Percentiles rank a stretch among this genome's conserved stretches.
Evolutionary conservation across 2,888 invertebrate genomes (phyloP).

Genomic region (Phyllotreta striolata): DNA sequence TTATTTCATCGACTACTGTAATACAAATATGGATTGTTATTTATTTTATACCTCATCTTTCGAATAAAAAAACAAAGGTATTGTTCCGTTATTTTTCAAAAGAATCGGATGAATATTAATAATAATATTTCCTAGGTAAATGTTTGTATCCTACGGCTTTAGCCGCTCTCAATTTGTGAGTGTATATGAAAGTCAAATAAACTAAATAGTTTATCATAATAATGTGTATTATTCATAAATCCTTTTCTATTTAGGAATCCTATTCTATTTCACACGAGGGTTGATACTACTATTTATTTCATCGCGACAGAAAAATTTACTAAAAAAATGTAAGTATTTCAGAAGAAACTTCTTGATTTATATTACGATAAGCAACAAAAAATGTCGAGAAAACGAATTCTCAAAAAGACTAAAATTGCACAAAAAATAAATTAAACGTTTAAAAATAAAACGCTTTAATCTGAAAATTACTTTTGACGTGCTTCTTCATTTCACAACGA

Average conservation of each 20-base stretch:
- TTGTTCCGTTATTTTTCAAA: constrained; percentile 57
- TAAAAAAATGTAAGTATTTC: no score
- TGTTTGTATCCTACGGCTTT: constrained; percentile 65
- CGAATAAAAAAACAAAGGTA: constrained; percentile 27
- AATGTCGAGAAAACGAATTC: no score
- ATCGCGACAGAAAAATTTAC: not conserved
- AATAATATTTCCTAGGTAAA: constrained; percentile 65
- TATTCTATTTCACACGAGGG: constrained; percentile 12
- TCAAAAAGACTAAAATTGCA: no score
- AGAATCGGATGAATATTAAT: constrained; percentile 62
- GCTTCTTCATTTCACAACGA: no score
- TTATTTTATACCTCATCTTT: constrained; percentile 21
- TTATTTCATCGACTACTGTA: constrained; percentile 24
- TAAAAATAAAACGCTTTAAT: no score
- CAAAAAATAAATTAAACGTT: no score
- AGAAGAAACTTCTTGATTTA: no score
- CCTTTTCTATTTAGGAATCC: constrained; percentile 14
- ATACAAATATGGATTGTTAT: constrained; percentile 28
- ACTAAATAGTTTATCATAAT: constrained; percentile 64
- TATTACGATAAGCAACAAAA: no score
- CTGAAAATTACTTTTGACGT: no score
- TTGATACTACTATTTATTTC: constrained; percentile 19
- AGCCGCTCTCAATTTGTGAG: constrained; percentile 65
- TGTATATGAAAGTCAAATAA: constrained; percentile 66
- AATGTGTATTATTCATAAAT: constrained; percentile 39